Evolutionary conservation across 2,113 vertebrate genomes (phyloP).

Genomic region (Enhydra lutris): DNA sequence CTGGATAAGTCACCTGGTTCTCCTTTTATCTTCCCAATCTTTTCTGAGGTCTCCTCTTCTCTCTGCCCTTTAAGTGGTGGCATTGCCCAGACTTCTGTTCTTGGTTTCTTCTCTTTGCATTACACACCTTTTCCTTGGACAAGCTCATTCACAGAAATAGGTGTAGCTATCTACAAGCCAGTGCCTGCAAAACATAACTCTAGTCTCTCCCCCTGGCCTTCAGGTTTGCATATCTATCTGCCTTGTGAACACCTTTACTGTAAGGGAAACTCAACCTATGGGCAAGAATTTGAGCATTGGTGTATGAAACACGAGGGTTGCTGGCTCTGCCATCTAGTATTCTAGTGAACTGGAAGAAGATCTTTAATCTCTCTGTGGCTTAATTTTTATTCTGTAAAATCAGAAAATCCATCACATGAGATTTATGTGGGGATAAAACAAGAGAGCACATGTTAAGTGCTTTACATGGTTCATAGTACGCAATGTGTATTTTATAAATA

Average conservation of each 20-base stretch:
- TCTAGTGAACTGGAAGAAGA: background rate
- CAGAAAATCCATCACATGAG: background rate
- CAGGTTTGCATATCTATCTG: background rate
- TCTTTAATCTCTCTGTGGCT: background rate
- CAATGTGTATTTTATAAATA: background rate
- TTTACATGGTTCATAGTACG: background rate
- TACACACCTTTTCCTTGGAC: background rate
- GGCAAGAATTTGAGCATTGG: background rate
- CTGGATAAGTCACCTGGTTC: background rate
- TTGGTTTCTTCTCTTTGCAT: background rate
- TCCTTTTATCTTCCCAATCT: background rate
- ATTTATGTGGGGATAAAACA: background rate
- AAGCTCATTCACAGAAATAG: background rate
- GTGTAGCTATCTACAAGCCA: background rate
- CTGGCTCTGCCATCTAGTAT: background rate
- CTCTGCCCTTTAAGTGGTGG: background rate
- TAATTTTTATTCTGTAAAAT: background rate
- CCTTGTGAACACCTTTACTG: background rate
- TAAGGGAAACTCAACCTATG: background rate
- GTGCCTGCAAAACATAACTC: background rate
- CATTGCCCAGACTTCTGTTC: background rate
- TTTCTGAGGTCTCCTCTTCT: background rate
- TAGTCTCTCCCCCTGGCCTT: background rate
- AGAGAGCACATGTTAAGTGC: background rate
- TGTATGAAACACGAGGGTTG: background rate